Base-by-base conservation (phyloP, 2,113 vertebrate species). In the Crocuta crocuta region DNA sequence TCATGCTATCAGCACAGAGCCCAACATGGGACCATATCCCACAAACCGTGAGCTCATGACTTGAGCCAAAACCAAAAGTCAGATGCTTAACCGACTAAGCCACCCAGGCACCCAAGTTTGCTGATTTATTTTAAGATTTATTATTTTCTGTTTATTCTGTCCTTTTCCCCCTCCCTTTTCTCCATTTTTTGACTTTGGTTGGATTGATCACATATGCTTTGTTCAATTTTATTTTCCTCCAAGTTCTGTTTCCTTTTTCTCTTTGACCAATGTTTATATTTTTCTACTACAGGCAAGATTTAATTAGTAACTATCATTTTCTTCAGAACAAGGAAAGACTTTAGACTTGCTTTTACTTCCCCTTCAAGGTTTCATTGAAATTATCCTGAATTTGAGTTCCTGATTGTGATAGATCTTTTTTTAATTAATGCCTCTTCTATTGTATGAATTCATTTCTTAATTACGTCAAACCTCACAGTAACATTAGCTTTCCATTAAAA, bases 221-320 rank as follows among this genome's bases (percentile, higher is more conserved):
- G 53, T 73, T 96, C 39, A 73, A 0, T 89, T 97, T 92, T 87
- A 71, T 96, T 97, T 92, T 94, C 45, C 26, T 92, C 43, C n/a
- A 92, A 55, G 24, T 90, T 95, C 58, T 93, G 2, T 35, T 95
- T 94, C 66, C 53, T 95, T 48, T 95, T 96, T 97, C 82, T 92
- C 2, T 73, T 95, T 96, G 80, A 92, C 66, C 89, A 55, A 71
- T 97, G 78, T 93, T 89, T 97, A 45, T 78, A 58, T 66, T 96
- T 89, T 82, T 97, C 61, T 89, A 58, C 43, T 7, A 17, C 87
- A 86, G 61, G 33, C 45, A 90, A 50, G 48, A 81, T 81, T 90
- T 96, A 88, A 89, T 95, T 97, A 73, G 73, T 61, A 65, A 45
- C 28, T 93, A 7, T 90, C 45, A 88, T 71, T 89, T 93, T 91